Percentiles rank a stretch among this genome's conserved stretches.
Conservation (phyloP, 2,888 invertebrate genomes). For the Scaptomyza parva region DNA sequence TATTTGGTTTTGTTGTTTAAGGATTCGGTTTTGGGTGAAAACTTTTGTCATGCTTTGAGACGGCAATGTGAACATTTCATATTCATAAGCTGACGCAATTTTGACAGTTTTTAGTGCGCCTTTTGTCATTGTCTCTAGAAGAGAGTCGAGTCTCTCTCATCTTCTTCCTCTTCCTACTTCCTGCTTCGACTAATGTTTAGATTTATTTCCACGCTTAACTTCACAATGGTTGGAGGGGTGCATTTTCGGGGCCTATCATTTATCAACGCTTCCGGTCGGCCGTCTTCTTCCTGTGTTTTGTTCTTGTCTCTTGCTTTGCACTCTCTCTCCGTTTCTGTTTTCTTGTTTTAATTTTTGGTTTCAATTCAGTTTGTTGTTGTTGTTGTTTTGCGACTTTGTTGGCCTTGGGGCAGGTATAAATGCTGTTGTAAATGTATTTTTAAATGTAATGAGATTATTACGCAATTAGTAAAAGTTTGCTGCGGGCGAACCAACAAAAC, state of each 20-base stretch:
- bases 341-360: slow-evolving; percentile 14
- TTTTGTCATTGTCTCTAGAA: slow-evolving; percentile 44
- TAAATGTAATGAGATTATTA: slow-evolving; percentile 80
- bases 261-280: slow-evolving; percentile 73
- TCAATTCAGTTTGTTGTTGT: slow-evolving; percentile 4
- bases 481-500: slow-evolving; percentile 40
- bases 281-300: slow-evolving; percentile 44
- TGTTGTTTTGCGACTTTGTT: slow-evolving; percentile 27
- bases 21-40: slow-evolving; percentile 38
- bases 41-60: slow-evolving; percentile 66
- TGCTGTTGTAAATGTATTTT: slow-evolving; percentile 79
- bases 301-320: background rate
- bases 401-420: slow-evolving; percentile 73
- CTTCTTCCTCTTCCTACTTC: slow-evolving; percentile 18
- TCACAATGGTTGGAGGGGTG: slow-evolving; percentile 9
- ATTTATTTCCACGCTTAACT: slow-evolving; percentile 70
- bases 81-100: slow-evolving; percentile 77
- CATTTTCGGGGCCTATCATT: slow-evolving; percentile 58
- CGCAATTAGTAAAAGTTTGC: slow-evolving; percentile 76
- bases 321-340: background rate
- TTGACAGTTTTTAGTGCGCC: slow-evolving; percentile 75
- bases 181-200: slow-evolving; percentile 62
- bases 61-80: slow-evolving; percentile 61
- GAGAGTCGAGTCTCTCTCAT: background rate
- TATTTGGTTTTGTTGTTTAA: slow-evolving; percentile 3